Percentiles rank a stretch among this genome's conserved stretches.
These are phyloP conservation scores for Ceramica pisi DNA, from an alignment of 2,888 invertebrate species.

Conservation along the genomic window DNA sequence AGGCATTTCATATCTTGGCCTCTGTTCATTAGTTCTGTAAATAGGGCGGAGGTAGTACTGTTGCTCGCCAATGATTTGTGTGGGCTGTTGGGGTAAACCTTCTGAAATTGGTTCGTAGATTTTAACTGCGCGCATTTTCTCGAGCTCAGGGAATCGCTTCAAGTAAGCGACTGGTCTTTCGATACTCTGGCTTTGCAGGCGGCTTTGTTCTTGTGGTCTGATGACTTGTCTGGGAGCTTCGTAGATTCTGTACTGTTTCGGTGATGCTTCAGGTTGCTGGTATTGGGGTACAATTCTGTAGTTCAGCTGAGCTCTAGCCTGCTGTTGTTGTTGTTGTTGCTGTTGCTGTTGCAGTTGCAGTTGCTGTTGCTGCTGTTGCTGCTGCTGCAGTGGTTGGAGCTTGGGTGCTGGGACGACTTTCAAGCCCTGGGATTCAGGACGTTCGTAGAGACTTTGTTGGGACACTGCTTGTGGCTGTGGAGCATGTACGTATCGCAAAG, in stretches of 20 bases:
- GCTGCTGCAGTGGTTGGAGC: constrained; percentile 70
- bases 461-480: constrained; percentile 80
- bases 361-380: constrained; percentile 29
- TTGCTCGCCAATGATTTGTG: constrained; percentile 80
- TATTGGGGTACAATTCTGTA: constrained; percentile 83
- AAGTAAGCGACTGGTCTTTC: constrained; percentile 86
- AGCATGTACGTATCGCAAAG: constrained; percentile 64
- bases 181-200: constrained; percentile 75
- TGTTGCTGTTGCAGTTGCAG: constrained; percentile 71
- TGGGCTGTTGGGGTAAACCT: constrained; percentile 74
- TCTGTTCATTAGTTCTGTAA: constrained; percentile 83
- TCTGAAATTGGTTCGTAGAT: constrained; percentile 82
- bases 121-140: constrained; percentile 83
- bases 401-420: constrained; percentile 88
- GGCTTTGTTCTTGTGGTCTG: constrained; percentile 78
- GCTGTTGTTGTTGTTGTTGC: constrained; percentile 66
- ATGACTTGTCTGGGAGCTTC: constrained; percentile 80
- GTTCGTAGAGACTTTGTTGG: constrained; percentile 77
- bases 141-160: constrained; percentile 84
- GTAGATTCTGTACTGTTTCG: constrained; percentile 84
- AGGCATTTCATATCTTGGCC: constrained; percentile 78
- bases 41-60: constrained; percentile 84
- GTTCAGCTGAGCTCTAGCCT: constrained; percentile 73
- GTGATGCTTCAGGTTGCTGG: constrained; percentile 82
- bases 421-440: constrained; percentile 85